Conservation (phyloP, 2,797 vertebrate species). For the Smutsia gigantea region DNA sequence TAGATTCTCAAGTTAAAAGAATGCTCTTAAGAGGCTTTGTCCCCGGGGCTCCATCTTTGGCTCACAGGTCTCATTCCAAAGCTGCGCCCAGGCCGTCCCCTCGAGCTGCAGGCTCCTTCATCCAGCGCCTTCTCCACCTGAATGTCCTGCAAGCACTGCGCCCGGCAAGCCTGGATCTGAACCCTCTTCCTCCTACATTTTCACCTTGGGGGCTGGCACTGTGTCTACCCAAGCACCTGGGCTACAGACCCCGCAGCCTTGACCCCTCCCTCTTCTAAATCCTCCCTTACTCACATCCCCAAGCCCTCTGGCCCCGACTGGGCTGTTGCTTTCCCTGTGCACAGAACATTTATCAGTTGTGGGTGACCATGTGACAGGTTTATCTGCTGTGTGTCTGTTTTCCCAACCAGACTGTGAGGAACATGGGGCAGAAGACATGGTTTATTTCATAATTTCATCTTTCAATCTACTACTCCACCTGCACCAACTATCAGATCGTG, state of each 20-base stretch:
- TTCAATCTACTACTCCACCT: neutral
- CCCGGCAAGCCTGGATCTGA: neutral
- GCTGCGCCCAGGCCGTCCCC: neutral
- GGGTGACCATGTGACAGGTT: rapidly evolving
- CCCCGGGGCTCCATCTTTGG: neutral
- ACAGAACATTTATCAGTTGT: rapidly evolving
- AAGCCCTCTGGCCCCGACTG: neutral
- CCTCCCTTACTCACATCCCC: neutral
- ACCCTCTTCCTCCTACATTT: neutral
- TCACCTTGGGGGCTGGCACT: neutral
- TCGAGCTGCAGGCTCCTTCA: neutral
- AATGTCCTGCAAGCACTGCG: neutral
- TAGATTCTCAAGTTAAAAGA: neutral
- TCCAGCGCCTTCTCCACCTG: neutral
- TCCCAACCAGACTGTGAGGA: neutral
- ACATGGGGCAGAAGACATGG: neutral
- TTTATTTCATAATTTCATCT: neutral
- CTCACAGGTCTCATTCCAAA: neutral
- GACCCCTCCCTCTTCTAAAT: neutral
- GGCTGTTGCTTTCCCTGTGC: rapidly evolving
- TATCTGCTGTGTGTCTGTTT: neutral
- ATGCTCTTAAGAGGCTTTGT: neutral
- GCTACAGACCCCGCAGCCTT: neutral
- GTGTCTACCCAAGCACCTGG: neutral
- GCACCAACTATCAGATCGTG: rapidly evolving